Evolutionary conservation across 2,797 vertebrate species (phyloP).

Genomic region (Phalloptychus januarius): DNA sequence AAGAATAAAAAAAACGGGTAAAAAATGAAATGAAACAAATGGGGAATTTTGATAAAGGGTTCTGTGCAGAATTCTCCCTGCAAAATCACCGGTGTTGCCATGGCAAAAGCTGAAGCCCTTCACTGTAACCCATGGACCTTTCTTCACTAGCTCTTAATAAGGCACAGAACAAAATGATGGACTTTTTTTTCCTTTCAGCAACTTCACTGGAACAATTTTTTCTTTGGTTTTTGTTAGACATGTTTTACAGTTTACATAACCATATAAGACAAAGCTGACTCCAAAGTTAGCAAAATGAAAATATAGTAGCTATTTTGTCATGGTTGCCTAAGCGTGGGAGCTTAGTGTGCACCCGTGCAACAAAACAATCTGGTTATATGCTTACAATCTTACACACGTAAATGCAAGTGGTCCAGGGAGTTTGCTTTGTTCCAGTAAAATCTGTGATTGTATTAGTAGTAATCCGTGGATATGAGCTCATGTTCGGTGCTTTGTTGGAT

Average conservation of each 20-base stretch:
- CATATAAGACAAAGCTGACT: not conserved
- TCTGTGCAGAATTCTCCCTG: not conserved
- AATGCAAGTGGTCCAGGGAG: conserved; percentile 1
- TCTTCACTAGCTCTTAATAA: conserved; percentile 22
- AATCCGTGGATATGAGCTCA: conserved; percentile 23
- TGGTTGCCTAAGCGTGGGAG: conserved; percentile 16
- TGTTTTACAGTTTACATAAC: not conserved
- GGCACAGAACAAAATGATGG: not conserved
- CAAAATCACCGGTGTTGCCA: not conserved
- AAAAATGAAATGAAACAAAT: not conserved
- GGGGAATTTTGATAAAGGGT: not conserved
- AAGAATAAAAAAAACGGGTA: not conserved
- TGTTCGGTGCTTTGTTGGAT: conserved; percentile 18
- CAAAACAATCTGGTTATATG: conserved; percentile 28
- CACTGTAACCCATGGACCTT: not conserved
- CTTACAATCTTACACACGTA: conserved; percentile 8
- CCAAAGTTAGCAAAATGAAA: not conserved
- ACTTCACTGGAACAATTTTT: not conserved
- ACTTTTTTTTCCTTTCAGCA: conserved; percentile 11
- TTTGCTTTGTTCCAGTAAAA: conserved; percentile 27
- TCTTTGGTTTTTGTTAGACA: not conserved
- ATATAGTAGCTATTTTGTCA: not conserved
- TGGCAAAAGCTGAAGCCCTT: conserved; percentile 3
- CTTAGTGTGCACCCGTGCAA: conserved; percentile 20
- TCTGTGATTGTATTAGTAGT: conserved; percentile 14